These are phyloP conservation scores for Euthynnus affinis DNA, from an alignment of 2,797 vertebrate genomes.

Conservation along the genomic window DNA sequence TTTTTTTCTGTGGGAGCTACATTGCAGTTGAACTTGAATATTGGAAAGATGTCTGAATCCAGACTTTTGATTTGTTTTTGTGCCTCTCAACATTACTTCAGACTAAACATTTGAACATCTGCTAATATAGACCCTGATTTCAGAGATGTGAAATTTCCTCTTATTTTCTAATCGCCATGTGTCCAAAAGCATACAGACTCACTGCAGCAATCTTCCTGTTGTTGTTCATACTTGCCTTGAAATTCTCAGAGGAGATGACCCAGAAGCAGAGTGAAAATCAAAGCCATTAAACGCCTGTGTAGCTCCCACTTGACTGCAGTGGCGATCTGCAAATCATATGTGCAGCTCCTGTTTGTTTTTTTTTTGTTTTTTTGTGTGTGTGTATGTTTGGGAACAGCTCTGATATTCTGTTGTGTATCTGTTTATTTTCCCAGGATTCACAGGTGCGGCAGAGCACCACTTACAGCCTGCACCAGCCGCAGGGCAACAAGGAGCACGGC, in stretches of 20 bases:
- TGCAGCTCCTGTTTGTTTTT: constrained; percentile 3
- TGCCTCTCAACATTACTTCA: constrained; percentile 13
- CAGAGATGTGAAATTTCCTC: constrained; percentile 20
- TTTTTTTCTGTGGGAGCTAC: neutral
- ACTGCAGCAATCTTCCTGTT: constrained; percentile 27
- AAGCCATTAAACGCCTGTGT: constrained; percentile 32
- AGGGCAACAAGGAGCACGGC: constrained; percentile 99
- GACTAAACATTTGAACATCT: constrained; percentile 7
- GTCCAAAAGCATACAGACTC: constrained; percentile 19
- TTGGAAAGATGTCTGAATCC: neutral
- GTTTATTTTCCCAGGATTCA: constrained; percentile 87
- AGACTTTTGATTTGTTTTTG: neutral
- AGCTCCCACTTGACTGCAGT: constrained; percentile 13
- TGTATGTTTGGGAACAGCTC: neutral
- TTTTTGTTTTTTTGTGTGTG: neutral
- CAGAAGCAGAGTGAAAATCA: constrained; percentile 13
- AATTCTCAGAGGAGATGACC: constrained; percentile 27
- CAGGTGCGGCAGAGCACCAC: constrained; percentile 95
- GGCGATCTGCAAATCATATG: constrained; percentile 11
- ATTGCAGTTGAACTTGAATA: constrained; percentile 5
- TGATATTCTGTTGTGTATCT: constrained; percentile 15
- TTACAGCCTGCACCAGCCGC: constrained; percentile 98
- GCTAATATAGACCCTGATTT: constrained; percentile 17
- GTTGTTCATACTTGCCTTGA: constrained; percentile 36
- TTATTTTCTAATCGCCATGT: constrained; percentile 21